Evolutionary conservation across 2,888 invertebrate species (phyloP), one percentile per base, ranked within the genome.

Genomic region (Craniophora ligustri): DNA sequence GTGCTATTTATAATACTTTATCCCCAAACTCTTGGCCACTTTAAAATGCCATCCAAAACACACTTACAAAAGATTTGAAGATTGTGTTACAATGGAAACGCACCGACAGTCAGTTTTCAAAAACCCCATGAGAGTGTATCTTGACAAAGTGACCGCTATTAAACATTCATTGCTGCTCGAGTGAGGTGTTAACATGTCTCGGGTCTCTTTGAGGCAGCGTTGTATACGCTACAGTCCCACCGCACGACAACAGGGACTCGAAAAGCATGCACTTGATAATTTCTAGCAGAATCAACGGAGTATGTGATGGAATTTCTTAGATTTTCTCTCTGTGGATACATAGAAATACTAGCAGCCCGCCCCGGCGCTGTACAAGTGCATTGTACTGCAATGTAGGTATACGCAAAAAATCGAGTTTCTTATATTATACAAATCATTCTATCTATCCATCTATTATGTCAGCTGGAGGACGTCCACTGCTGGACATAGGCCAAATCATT

Each of bases 61-160:
- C 16, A n/a, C n/a, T n/a, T n/a, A n/a, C n/a, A n/a, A n/a, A n/a
- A n/a, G n/a, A n/a, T n/a, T n/a, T n/a, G n/a, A n/a, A n/a, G n/a
- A n/a, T n/a, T n/a, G 0, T 10, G 2, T 0, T 4, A 31, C 74
- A 83, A 62, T 85, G 92, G 84, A 85, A 72, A 85, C 85, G 40
- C 51, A 34, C 64, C 40, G 51, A 35, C 69, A 82, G 78, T 82
- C 76, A 82, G 79, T 84, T 84, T 84, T 83, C 84, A 85, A 86
- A 85, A 84, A 84, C 76, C 89, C 84, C 74, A 67, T 35, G 89
- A 87, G 89, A 85, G 79, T 81, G 79, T 82, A 85, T 81, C 79
- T 79, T 83, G 85, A 78, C 90, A 92, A 91, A 91, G 92, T 91
- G 91, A 91, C 92, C 91, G 83, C 89, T 79, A 84, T 91, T 90